phyloP scores from a whole-genome alignment of 2,797 vertebrate genomes.

The Sorex maritimensis region DNA sequence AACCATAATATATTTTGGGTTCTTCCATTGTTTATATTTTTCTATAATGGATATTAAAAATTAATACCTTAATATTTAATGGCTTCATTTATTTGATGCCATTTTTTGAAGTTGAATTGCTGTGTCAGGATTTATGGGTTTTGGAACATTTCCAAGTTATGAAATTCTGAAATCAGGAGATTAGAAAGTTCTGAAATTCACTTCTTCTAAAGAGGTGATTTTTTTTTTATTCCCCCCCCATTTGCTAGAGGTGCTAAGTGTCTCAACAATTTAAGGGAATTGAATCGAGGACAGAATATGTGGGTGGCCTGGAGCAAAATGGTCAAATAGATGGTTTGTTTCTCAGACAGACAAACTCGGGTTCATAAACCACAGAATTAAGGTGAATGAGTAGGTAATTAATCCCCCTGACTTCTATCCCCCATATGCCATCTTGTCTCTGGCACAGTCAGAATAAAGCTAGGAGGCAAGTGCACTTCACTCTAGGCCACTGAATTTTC shows the following conservation, averaged over 20 bases:
- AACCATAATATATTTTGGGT: neutral
- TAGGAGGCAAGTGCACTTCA: neutral
- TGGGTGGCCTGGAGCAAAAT: conserved; percentile 29
- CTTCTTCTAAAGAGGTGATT: conserved; percentile 13
- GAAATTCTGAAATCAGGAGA: too few relatives aligned
- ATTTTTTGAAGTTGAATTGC: conserved; percentile 29
- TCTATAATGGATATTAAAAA: conserved; percentile 54
- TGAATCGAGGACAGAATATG: neutral
- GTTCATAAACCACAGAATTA: conserved; percentile 24
- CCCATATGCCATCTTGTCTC: neutral
- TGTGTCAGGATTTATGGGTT: conserved; percentile 27
- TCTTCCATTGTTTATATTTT: neutral
- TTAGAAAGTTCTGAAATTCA: too few relatives aligned
- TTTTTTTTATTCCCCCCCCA: neutral
- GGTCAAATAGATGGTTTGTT: conserved; percentile 28
- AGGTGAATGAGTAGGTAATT: neutral
- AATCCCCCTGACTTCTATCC: neutral
- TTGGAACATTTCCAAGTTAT: conserved; percentile 48
- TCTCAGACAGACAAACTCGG: conserved; percentile 1
- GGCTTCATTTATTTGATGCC: neutral
- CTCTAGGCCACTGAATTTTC: neutral
- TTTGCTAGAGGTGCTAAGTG: neutral
- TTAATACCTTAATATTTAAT: too few relatives aligned
- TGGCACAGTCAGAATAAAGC: conserved; percentile 11
- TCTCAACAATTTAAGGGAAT: neutral